Base-by-base conservation (phyloP, 2,888 invertebrate species). In the Parnassius orleans region DNA sequence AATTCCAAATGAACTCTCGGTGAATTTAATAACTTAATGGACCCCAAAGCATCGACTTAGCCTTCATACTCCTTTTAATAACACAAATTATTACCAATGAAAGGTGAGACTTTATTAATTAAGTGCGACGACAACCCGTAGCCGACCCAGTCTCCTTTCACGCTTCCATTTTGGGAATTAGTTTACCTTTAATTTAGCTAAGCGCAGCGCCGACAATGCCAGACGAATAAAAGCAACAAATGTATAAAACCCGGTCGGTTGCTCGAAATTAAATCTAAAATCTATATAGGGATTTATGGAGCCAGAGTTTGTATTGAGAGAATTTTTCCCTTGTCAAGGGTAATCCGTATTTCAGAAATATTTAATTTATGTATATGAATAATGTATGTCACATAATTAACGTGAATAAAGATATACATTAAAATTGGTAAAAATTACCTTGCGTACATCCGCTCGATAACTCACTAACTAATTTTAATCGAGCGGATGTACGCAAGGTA, bases 101-200 rank as follows among this genome's bases (percentile, higher is more conserved):
- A 72, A 72, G 67, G 65, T 63, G 63, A 62, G 65, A 66, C 69
- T 71, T 68, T 71, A 73, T 73, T 75, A 72, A 75, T 74, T 74
- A 76, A 75, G 69, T 60, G 48, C 48, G 61, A 66, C 65, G 65
- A 69, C 66, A 68, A 68, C 67, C 68, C 65, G 54, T 44, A 65
- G 63, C 59, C 58, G 59, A 33, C 14, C 46, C 44, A 53, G 19
- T 51, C 64, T 66, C 67, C 68, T 60, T 65, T 66, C 67, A 66
- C 71, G 75, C 72, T 68, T 76, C 84, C 83, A 84, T 86, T 87
- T 81, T 71, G 72, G 68, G 80, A 83, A 87, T 88, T 84, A 86
- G 89, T 89, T 88, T 87, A 85, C 84, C 83, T 89, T 89, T 83
- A 83, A 88, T 88, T 85, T 84, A 76, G 79, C 76, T 77, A 78